Conservation (phyloP, 2,888 invertebrate genomes). For the Atherix ibis region DNA sequence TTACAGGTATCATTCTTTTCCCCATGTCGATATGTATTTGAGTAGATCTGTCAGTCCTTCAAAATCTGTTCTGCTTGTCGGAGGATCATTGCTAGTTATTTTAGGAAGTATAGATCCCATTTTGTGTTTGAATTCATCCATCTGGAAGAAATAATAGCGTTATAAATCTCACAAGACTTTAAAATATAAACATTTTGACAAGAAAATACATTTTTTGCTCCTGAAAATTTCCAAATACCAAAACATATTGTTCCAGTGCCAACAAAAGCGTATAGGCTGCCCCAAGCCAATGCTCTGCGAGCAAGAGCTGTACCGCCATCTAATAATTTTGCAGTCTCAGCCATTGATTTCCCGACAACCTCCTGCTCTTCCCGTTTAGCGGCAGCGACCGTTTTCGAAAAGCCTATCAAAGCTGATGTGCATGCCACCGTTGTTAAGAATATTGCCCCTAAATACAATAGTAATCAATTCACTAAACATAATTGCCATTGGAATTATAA, state of each 20-base stretch:
- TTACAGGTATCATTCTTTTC: constrained; percentile 27
- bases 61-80: constrained; percentile 75
- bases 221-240: constrained; percentile 76
- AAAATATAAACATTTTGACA: neutral
- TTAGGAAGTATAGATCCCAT: constrained; percentile 61
- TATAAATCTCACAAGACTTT: neutral
- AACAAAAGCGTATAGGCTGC: constrained; percentile 69
- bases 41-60: constrained; percentile 69
- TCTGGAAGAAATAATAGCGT: constrained; percentile 34
- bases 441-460: constrained; percentile 24
- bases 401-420: constrained; percentile 64
- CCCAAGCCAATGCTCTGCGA: constrained; percentile 72
- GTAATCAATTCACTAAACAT: too few relatives aligned
- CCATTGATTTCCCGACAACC: constrained; percentile 58
- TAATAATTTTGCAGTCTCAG: constrained; percentile 42
- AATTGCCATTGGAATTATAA: too few relatives aligned
- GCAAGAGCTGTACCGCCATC: constrained; percentile 71
- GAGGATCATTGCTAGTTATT: constrained; percentile 61
- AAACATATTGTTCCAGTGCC: constrained; percentile 71
- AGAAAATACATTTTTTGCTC: constrained; percentile 58
- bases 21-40: constrained; percentile 49
- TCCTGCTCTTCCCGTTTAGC: constrained; percentile 67
- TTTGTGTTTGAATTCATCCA: constrained; percentile 67
- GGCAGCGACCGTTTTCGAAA: constrained; percentile 58
- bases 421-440: constrained; percentile 37